phyloP scores from a whole-genome alignment of 2,113 vertebrate genomes.

The Neopipo cinnamomea region DNA sequence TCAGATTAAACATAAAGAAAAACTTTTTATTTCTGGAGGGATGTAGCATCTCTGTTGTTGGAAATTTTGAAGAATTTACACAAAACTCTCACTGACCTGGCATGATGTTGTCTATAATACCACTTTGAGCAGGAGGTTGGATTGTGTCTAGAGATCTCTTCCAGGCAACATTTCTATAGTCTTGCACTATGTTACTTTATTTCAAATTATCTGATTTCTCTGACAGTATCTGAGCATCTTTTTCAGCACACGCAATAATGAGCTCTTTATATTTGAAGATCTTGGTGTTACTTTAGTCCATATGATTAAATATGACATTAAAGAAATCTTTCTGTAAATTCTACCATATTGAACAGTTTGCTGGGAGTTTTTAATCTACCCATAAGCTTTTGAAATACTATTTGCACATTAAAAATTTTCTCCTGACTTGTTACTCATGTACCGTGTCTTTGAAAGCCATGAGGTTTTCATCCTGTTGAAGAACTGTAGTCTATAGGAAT shows the following conservation, averaged over 20 bases:
- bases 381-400: background rate
- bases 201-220: background rate
- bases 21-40: background rate
- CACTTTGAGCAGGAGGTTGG: background rate
- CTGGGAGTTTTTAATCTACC: background rate
- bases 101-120: background rate
- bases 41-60: background rate
- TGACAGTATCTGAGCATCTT: background rate
- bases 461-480: background rate
- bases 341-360: background rate
- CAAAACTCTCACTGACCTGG: background rate
- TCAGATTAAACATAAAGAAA: background rate
- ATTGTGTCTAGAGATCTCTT: background rate
- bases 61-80: background rate
- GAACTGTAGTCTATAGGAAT: background rate
- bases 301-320: background rate
- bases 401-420: background rate
- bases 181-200: background rate
- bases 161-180: background rate
- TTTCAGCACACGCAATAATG: background rate
- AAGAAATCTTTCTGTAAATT: background rate
- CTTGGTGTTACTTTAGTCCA: background rate
- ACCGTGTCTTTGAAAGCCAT: background rate
- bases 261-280: background rate
- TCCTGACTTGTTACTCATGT: background rate